phyloP scores from a whole-genome alignment of 2,888 invertebrate genomes.

The Spilosoma lubricipeda region DNA sequence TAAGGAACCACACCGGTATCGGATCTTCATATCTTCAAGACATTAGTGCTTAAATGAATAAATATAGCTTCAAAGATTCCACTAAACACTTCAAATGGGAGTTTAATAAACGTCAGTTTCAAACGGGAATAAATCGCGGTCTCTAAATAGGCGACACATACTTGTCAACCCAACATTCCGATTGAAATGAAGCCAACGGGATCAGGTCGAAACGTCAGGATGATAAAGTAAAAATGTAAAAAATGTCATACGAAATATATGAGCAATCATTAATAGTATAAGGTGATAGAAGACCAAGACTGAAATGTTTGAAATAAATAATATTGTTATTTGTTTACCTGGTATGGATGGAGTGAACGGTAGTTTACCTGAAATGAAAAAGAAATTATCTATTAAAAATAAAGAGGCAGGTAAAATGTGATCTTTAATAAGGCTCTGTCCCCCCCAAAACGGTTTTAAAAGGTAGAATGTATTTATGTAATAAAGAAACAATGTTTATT shows the following conservation, averaged over 20 bases:
- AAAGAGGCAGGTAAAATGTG: neutral
- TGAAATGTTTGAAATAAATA: neutral
- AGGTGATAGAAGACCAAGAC: neutral
- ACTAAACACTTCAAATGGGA: neutral
- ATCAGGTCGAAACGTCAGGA: neutral
- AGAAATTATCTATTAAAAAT: too few species aligned
- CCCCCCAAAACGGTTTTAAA: too few species aligned
- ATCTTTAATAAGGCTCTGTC: too few species aligned
- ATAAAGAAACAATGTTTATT: too few species aligned
- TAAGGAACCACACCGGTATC: too few species aligned
- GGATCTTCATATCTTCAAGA: neutral
- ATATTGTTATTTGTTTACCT: slow-evolving; percentile 11
- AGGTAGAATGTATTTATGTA: too few species aligned
- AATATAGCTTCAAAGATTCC: neutral
- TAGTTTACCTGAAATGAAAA: slow-evolving; percentile 24
- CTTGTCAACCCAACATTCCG: neutral
- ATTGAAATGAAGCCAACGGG: neutral
- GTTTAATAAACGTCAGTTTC: neutral
- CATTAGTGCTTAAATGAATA: neutral
- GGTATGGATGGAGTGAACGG: slow-evolving; percentile 12
- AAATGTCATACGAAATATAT: neutral
- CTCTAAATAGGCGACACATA: neutral
- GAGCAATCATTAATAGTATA: neutral
- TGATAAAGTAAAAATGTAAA: neutral
- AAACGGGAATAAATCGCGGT: neutral